Evolutionary conservation across 64 coral and sea anemone genomes (phyloP).

Genomic region (Astreopora myriophthalma): DNA sequence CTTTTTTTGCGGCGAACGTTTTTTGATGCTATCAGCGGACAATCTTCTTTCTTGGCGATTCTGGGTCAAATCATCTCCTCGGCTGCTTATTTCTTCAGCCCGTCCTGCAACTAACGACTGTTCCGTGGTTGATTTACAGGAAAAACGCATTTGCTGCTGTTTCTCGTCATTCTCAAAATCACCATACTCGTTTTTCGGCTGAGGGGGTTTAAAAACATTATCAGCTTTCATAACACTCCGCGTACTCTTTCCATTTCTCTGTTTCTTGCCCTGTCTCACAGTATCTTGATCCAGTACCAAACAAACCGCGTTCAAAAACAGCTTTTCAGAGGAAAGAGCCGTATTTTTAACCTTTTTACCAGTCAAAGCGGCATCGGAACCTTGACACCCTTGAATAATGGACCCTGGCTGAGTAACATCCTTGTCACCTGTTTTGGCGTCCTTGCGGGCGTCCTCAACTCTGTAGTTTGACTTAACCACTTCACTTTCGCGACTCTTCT

Average conservation of each 20-base stretch:
- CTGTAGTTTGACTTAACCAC: neutral
- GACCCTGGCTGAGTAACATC: neutral
- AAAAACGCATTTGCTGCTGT: neutral
- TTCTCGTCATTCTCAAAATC: neutral
- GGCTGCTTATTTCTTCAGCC: neutral
- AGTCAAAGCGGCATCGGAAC: neutral
- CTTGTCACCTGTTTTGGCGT: neutral
- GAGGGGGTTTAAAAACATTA: neutral
- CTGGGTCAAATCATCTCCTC: neutral
- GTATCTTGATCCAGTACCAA: neutral
- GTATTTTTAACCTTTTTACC: neutral
- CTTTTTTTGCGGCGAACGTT: neutral
- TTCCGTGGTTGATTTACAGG: neutral
- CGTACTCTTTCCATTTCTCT: neutral
- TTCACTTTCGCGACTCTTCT: neutral
- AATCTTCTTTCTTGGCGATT: neutral
- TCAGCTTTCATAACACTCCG: neutral
- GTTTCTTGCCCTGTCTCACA: neutral
- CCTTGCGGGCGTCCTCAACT: no score
- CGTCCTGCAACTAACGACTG: neutral
- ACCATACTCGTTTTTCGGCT: neutral
- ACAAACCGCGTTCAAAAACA: neutral
- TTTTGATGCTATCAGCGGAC: neutral
- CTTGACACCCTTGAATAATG: neutral
- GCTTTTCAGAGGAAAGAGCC: neutral